phyloP scores from a whole-genome alignment of 2,113 vertebrate genomes.

The Calonectris borealis region DNA sequence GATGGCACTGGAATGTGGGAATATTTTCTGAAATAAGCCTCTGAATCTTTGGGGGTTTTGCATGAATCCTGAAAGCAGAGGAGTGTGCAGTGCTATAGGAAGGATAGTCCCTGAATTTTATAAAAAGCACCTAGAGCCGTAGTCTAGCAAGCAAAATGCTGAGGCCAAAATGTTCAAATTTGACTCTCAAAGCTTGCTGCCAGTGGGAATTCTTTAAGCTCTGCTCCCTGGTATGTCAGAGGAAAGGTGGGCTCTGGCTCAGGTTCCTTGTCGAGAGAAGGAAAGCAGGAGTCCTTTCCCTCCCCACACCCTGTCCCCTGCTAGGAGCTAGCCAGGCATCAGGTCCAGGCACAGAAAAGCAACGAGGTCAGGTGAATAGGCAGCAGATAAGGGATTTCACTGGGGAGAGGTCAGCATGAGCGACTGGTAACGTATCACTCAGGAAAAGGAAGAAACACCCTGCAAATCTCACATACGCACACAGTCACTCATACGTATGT shows the following conservation, averaged over 20 bases:
- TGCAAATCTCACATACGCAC: neutral
- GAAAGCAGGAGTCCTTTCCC: neutral
- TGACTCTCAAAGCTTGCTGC: neutral
- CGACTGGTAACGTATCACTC: neutral
- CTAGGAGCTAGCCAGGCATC: neutral
- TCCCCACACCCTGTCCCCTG: neutral
- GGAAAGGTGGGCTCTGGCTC: neutral
- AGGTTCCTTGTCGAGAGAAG: neutral
- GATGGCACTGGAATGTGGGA: neutral
- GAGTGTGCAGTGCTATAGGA: neutral
- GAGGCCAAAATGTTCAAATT: neutral
- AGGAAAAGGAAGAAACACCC: neutral
- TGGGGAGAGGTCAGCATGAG: neutral
- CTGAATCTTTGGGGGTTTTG: neutral
- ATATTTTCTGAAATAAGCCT: neutral
- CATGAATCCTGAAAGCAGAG: neutral
- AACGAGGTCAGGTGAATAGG: neutral
- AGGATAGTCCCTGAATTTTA: neutral
- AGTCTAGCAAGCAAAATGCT: neutral
- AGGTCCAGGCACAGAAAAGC: neutral
- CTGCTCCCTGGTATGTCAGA: neutral
- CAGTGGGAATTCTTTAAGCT: neutral
- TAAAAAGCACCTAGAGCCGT: neutral
- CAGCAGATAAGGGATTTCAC: neutral
- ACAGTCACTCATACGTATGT: too few relatives aligned